Conservation (phyloP, 2,888 invertebrate genomes). For the Macrophya annulata region DNA sequence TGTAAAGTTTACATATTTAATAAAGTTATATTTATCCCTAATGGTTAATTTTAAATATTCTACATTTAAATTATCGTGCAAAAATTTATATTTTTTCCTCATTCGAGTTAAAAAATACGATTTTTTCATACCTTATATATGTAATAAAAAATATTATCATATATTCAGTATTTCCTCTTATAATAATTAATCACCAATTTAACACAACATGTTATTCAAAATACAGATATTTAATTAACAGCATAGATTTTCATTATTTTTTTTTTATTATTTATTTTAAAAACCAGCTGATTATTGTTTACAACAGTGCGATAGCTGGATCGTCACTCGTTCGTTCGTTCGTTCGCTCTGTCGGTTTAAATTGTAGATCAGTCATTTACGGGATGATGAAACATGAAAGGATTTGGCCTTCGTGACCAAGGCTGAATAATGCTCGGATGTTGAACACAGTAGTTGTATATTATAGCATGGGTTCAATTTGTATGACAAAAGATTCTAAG, state of each 20-base stretch:
- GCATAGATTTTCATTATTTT: background rate
- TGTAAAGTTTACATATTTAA: no score
- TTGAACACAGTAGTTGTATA: constrained; percentile 15
- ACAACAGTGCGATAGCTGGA: background rate
- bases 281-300: constrained; percentile 36
- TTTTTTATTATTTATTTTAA: background rate
- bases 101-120: background rate
- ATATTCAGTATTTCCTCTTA: background rate
- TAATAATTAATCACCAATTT: background rate
- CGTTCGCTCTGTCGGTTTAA: constrained; percentile 1
- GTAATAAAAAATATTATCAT: background rate
- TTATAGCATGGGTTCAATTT: constrained; percentile 16
- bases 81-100: background rate
- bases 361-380: constrained; percentile 55
- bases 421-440: constrained; percentile 68
- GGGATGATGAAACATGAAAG: constrained; percentile 75
- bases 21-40: no score
- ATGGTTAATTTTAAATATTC: no score
- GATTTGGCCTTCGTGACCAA: constrained; percentile 75
- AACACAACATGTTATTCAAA: background rate
- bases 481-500: background rate
- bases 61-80: background rate
- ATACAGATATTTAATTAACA: background rate
- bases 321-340: background rate
- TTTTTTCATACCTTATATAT: background rate